phyloP scores from a whole-genome alignment of 2,888 invertebrate genomes.

The Mystacides longicornis region DNA sequence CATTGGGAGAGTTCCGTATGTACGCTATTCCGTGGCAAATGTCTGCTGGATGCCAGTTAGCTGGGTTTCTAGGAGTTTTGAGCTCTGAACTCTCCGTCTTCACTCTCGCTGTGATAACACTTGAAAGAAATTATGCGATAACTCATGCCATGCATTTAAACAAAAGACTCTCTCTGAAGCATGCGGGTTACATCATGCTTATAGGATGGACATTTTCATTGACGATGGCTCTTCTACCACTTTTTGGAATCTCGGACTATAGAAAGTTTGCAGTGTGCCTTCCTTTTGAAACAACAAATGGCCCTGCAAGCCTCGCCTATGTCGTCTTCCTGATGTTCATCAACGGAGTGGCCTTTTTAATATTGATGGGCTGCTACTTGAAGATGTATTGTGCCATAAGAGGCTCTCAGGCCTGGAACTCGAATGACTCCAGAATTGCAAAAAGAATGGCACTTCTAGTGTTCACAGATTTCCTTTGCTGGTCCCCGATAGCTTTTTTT shows the following conservation, averaged over 20 bases:
- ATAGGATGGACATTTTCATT: conserved; percentile 89
- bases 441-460: conserved; percentile 95
- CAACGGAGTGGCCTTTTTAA: conserved; percentile 90
- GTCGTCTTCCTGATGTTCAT: conserved; percentile 85
- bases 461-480: conserved; percentile 95
- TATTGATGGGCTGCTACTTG: conserved; percentile 91
- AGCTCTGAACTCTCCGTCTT: conserved; percentile 92
- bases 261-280: conserved; percentile 94
- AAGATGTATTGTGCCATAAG: conserved; percentile 97
- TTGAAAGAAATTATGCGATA: conserved; percentile 94
- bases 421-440: conserved; percentile 92
- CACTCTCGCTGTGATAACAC: conserved; percentile 91
- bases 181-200: conserved; percentile 87
- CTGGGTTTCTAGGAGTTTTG: conserved; percentile 90
- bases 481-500: conserved; percentile 97
- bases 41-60: conserved; percentile 85
- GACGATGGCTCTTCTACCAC: conserved; percentile 78
- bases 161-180: conserved; percentile 82
- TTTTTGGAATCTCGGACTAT: conserved; percentile 90
- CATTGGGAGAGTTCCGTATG: conserved; percentile 91
- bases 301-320: conserved; percentile 73
- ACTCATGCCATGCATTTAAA: conserved; percentile 97
- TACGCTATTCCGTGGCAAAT: conserved; percentile 98
- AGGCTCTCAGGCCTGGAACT: conserved; percentile 97
- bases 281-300: conserved; percentile 83